Conservation (phyloP, 2,797 vertebrate species). For the Lophius americanus region DNA sequence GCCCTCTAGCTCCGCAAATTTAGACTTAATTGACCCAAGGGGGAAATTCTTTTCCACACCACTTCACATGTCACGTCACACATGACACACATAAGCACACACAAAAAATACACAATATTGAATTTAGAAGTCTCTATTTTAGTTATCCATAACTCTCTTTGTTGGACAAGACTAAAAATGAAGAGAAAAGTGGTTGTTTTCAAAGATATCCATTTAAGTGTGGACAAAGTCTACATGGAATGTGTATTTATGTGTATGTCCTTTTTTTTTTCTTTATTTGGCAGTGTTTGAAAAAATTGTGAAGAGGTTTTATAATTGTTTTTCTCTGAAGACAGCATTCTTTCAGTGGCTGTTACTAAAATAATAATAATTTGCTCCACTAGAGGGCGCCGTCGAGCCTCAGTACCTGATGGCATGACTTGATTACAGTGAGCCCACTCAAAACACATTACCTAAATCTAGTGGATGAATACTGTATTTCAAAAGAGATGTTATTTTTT, state of each 20-base stretch:
- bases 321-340: background rate
- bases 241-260: background rate
- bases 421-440: background rate
- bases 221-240: too few species aligned
- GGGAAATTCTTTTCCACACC: too few species aligned
- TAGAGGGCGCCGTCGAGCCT: constrained; percentile 51
- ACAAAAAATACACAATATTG: too few species aligned
- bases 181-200: too few species aligned
- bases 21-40: too few species aligned
- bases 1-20: too few species aligned
- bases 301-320: background rate
- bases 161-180: too few species aligned
- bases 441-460: background rate
- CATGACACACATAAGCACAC: too few species aligned
- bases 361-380: constrained; percentile 36
- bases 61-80: too few species aligned
- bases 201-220: too few species aligned
- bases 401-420: background rate
- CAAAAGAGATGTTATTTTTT: background rate
- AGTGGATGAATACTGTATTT: background rate
- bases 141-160: too few species aligned
- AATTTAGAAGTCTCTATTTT: too few species aligned
- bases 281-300: background rate
- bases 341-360: background rate
- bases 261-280: background rate